These are phyloP conservation scores for Motacilla alba DNA, from an alignment of 2,113 vertebrate genomes.

Conservation along the genomic window DNA sequence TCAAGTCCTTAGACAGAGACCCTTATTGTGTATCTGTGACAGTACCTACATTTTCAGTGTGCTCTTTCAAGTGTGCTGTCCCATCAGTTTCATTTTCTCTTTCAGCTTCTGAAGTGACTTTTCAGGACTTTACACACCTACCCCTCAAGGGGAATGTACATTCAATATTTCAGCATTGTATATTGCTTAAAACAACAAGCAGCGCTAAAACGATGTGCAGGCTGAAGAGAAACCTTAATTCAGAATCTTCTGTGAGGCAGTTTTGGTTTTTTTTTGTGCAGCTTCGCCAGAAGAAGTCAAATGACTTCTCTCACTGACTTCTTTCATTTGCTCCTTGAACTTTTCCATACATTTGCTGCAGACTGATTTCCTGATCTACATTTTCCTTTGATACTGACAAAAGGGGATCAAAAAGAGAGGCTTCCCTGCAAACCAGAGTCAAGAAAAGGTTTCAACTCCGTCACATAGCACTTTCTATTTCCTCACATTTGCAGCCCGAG, in stretches of 20 bases:
- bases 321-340: neutral
- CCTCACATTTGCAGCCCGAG: neutral
- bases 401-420: neutral
- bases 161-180: neutral
- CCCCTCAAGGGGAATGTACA: neutral
- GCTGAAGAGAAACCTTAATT: neutral
- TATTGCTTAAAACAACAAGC: neutral
- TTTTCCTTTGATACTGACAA: slow-evolving; percentile 18
- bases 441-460: neutral
- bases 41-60: neutral
- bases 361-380: neutral
- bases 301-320: neutral
- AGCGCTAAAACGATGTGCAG: neutral
- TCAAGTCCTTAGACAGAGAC: neutral
- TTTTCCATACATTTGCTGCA: neutral
- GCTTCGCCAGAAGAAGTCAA: neutral
- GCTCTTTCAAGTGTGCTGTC: neutral
- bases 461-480: neutral
- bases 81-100: neutral
- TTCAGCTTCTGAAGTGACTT: neutral
- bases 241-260: neutral
- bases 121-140: neutral
- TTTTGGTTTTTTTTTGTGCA: rapidly evolving
- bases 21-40: rapidly evolving
- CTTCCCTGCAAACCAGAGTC: neutral